Conservation (phyloP, 1,140 invertebrate species). For the Lepidurus couesii region DNA sequence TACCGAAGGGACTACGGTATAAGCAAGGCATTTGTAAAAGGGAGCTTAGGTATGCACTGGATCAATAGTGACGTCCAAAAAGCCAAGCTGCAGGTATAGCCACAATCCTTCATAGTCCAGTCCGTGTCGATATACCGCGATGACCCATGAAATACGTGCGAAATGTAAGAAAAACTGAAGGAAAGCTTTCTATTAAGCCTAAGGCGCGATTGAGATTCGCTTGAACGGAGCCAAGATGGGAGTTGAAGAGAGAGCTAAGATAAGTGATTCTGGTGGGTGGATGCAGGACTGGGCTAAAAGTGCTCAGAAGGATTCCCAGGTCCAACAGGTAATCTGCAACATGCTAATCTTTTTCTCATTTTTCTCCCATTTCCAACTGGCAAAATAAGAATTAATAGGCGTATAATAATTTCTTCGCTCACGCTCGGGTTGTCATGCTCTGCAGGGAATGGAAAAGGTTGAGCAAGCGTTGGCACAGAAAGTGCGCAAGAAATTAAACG, state of each 20-base stretch:
- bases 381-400: neutral
- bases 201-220: neutral
- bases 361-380: neutral
- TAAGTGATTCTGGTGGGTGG: neutral
- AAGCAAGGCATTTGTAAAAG: neutral
- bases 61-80: neutral
- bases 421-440: neutral
- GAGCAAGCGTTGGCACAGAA: neutral
- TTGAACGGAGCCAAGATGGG: neutral
- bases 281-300: neutral
- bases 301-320: neutral
- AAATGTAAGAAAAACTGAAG: neutral
- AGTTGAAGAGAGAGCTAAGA: neutral
- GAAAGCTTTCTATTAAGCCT: neutral
- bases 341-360: neutral
- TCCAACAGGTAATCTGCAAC: neutral
- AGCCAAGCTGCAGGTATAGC: neutral
- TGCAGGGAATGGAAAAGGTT: neutral
- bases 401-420: neutral
- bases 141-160: neutral
- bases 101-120: neutral
- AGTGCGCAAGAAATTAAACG: constrained; percentile 9
- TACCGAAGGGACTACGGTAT: neutral
- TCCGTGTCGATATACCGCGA: neutral
- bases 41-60: neutral